Base-by-base conservation (phyloP, 2,113 vertebrate genomes). In the Solea solea region DNA sequence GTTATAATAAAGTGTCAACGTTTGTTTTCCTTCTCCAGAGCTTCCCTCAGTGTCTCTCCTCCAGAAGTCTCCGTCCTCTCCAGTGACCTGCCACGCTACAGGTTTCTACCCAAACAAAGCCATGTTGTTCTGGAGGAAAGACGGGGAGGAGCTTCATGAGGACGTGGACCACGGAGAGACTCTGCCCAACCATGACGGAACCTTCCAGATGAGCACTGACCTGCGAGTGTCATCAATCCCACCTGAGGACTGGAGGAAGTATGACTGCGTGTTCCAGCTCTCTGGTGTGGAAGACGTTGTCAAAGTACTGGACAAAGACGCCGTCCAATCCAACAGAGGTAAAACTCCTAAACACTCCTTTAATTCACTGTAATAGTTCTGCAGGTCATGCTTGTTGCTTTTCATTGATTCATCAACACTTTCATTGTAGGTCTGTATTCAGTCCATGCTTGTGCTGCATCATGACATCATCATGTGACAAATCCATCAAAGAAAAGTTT, bases 141-240 rank as follows among this genome's bases (percentile, higher is more conserved):
- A 51, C 8, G 64, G 61, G 56, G 60, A 28, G 41, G 65, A 88
- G 3, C 12, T 82, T 45, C 0, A 85, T 10, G 66, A 80, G 13
- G 52, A 0, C 4, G 84, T 90, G 64, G 67, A 80, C 2, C n/a
- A 64, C 1, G 64, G 75, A 12, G 77, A 86, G 78, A 54, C 64
- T 48, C 63, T 87, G 39, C 72, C 67, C 56, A 90, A 89, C 25
- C 72, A 51, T 10, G 89, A 89, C 54, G 84, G 88, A 54, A 86
- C 72, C 34, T 90, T 88, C 69, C 81, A 87, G 88, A 78, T 50
- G 57, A 79, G 58, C 0, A 58, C 57, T 12, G 64, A 44, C 15
- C 46, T 91, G 50, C 1, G 52, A 0, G 0, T 64, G 14, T 45
- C 40, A 4, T 69, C 58, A 8, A 7, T 52, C 39, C 7, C 8